Base-by-base conservation (phyloP, 2,113 vertebrate genomes). In the Crocuta crocuta region DNA sequence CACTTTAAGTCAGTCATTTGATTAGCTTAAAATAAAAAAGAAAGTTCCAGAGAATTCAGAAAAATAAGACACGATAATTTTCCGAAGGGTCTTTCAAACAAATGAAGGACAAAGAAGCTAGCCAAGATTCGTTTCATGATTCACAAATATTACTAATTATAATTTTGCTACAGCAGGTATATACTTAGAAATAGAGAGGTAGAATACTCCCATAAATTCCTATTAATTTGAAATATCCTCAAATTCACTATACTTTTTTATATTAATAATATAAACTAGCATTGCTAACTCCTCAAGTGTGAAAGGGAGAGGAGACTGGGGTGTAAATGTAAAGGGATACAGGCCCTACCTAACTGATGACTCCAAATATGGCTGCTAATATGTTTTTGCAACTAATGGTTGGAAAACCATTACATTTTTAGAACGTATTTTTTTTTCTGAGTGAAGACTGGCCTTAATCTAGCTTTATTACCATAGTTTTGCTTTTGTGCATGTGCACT, bases 311-410 rank as follows among this genome's bases (percentile, higher is more conserved):
- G n/a, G 19, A 65, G 19, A 76, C 21, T 7, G 10, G 89, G 58
- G 31, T 78, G 0, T 23, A 10, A 23, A 79, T 70, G 58, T 50
- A 61, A 26, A 50, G 24, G 73, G n/a, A 89, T 26, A 24, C 58
- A 70, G 50, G n/a, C 90, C 33, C 55, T 45, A 7, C 31, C 31
- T 90, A 71, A n/a, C 1, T 53, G 33, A 61, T 10, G 1, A 19
- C 50, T 43, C 28, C 45, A 63, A 92, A 24, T 15, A 87, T 83
- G 61, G 24, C 43, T 82, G 15, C 66, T 70, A 73, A 73, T 96
- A 96, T 82, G 92, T 89, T 74, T 97, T 97, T 95, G 94, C 94
- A 96, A 96, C 91, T 95, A 92, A 87, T 95, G 73, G 68, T 93
- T 82, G 58, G 71, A 33, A 55, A 19, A 66, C 74, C 74, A 48